Evolutionary conservation across 2,888 invertebrate genomes (phyloP), one percentile per base, ranked within the genome.

Genomic region (Dasysyrphus albostriatus): DNA sequence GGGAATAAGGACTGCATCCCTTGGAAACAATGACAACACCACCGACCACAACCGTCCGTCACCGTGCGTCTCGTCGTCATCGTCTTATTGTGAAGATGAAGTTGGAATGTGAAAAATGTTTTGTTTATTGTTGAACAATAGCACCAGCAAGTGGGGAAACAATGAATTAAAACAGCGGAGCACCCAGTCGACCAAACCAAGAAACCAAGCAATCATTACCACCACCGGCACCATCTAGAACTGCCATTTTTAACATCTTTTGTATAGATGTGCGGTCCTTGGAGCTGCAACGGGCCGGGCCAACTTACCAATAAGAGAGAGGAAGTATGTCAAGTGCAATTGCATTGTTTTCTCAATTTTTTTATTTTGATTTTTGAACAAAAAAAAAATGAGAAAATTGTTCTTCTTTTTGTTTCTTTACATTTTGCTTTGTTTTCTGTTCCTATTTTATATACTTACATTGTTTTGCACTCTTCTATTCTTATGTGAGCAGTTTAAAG

Each of bases 301-400:
- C 78, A 82, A 74, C 79, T 63, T 78, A 70, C 78, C 87, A 59
- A 74, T 82, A 16, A 69, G 29, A 47, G 87, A 87, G 87, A 87
- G 87, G 87, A 87, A 87, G 87, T 87, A 72, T 87, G 87, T 87
- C 87, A 87, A 87, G 87, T 87, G 83, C 83, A 83, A 65, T 72
- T 47, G 42, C 16, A 83, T 87, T 87, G 78, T 83, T 65, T 78
- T 59, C 34, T 7, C 65, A 51, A 34, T 65, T 5, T 65, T 44
- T 10, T 49, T 19, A 6, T 67, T 67, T 76, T 54, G 61, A 75
- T 83, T 83, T 83, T 81, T 37, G 76, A 61, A 9, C 8, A 39
- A 19, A 59, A 37, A 37, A 37, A 70, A 74, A 85, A 70, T 70
- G 37, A 44, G 72, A 69, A 73, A 82, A 76, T 58, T 74, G 65